Conservation (phyloP, 1,140 invertebrate genomes). For the Brachionus manjavacas region DNA sequence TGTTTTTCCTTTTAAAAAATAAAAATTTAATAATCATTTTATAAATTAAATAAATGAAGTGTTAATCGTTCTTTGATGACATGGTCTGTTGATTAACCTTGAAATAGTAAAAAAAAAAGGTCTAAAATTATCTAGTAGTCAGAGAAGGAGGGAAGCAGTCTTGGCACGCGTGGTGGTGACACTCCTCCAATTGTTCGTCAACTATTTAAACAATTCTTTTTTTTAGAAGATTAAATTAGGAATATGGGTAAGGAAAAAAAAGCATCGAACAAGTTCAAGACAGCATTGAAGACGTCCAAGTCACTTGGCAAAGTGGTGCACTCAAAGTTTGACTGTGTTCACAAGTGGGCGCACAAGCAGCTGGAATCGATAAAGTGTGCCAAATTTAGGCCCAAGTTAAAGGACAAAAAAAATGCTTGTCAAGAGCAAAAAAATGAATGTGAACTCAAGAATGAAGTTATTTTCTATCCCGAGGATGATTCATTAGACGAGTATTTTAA, state of each 20-base stretch:
- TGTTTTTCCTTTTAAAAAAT: too few relatives aligned
- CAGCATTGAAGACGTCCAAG: neutral
- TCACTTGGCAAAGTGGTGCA: neutral
- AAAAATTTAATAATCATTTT: too few relatives aligned
- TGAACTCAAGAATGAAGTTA: neutral
- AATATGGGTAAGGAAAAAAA: neutral
- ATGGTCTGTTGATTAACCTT: too few relatives aligned
- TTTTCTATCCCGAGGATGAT: neutral
- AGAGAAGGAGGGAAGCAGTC: neutral
- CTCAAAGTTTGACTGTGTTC: neutral
- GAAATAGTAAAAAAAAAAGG: too few relatives aligned
- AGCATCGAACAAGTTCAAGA: neutral
- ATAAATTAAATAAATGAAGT: too few relatives aligned
- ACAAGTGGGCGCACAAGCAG: neutral
- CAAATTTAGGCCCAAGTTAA: neutral
- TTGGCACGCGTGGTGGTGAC: neutral
- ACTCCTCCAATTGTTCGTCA: neutral
- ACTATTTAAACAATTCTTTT: neutral
- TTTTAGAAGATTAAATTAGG: neutral
- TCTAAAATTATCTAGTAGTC: too few relatives aligned
- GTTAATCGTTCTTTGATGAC: too few relatives aligned
- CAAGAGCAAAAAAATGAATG: neutral
- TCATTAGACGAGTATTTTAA: neutral
- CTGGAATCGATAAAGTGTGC: neutral
- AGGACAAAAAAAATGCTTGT: neutral